phyloP scores from a whole-genome alignment of 2,888 invertebrate genomes.

The Allygus modestus region DNA sequence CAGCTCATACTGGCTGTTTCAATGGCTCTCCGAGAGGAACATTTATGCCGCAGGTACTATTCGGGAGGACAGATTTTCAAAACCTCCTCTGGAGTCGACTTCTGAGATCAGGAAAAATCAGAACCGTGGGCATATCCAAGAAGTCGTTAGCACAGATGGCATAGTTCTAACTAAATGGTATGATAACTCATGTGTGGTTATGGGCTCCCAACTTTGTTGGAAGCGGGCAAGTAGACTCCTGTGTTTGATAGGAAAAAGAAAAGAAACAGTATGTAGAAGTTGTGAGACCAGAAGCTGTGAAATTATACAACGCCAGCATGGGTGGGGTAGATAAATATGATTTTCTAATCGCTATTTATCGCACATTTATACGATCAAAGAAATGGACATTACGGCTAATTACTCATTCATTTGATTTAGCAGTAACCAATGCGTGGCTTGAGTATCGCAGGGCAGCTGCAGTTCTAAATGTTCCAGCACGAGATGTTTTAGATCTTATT shows the following conservation, averaged over 20 bases:
- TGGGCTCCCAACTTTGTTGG: conserved; percentile 64
- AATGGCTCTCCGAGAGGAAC: too few relatives aligned
- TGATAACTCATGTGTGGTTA: conserved; percentile 61
- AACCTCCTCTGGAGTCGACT: too few relatives aligned
- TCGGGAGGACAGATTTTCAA: too few relatives aligned
- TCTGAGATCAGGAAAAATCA: too few relatives aligned
- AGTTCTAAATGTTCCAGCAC: neutral
- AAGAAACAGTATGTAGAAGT: conserved; percentile 59
- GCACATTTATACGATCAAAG: conserved; percentile 57
- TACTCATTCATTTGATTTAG: conserved; percentile 64
- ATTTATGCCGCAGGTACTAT: too few relatives aligned
- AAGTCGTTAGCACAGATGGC: too few relatives aligned
- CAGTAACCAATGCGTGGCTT: conserved; percentile 64
- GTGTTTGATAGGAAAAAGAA: conserved; percentile 63
- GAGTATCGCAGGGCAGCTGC: conserved; percentile 51
- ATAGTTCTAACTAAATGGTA: conserved; percentile 65
- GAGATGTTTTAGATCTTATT: conserved; percentile 47
- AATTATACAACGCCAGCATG: conserved; percentile 64
- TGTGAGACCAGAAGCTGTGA: conserved; percentile 62
- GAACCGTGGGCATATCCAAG: too few relatives aligned
- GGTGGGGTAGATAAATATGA: conserved; percentile 66
- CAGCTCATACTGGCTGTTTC: too few relatives aligned
- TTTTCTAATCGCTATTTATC: conserved; percentile 63
- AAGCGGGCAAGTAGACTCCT: conserved; percentile 43
- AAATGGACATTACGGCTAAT: conserved; percentile 66